Base-by-base conservation (phyloP, 2,797 vertebrate genomes). In the Poecilia wingei region DNA sequence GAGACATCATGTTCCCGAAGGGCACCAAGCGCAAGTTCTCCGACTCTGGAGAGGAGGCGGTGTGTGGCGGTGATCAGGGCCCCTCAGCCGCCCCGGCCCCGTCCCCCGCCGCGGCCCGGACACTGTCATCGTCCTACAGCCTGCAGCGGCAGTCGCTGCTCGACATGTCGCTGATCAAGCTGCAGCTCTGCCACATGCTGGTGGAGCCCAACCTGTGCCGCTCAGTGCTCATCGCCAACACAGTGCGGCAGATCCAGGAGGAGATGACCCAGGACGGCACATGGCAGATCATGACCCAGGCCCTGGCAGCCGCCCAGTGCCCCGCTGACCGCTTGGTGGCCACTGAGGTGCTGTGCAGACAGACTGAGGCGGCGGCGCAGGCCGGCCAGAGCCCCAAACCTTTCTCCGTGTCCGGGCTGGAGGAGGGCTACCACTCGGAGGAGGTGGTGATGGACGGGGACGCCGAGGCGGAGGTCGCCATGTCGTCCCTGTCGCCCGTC, bases 131-230 rank as follows among this genome's bases (percentile, higher is more conserved):
- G 6, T 95, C 97, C 1, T 97, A 98, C 83, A 97, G 96, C 82
- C 95, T 98, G 76, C 98, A 99, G 95, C 95, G 98, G 16, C 98
- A 99, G 95, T 98, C 97, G 0, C 95, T 99, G 71, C 94, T 99
- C 82, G 97, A 99, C 93, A 99, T 99, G 98, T 99, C 98, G 31
- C 95, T 99, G 84, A 97, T 99, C 90, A 99, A 99, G 92, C 97
- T 99, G 87, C 98, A 99, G 93, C 96, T 99, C 43, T 99, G 98
- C 92, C 98, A 99, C 96, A 98, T 98, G 98, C 94, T 99, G 92
- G 98, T 97, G 55, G 98, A 99, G 85, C 98, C 98, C 66, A 98
- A 97, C 92, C 96, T 99, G 74, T 99, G 98, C 90, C 97, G 98
- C 51, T 99, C 98, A 0, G 98, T 99, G 77, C 98, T 99, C 77